Conservation (phyloP, 2,113 vertebrate species). For the Solea solea region DNA sequence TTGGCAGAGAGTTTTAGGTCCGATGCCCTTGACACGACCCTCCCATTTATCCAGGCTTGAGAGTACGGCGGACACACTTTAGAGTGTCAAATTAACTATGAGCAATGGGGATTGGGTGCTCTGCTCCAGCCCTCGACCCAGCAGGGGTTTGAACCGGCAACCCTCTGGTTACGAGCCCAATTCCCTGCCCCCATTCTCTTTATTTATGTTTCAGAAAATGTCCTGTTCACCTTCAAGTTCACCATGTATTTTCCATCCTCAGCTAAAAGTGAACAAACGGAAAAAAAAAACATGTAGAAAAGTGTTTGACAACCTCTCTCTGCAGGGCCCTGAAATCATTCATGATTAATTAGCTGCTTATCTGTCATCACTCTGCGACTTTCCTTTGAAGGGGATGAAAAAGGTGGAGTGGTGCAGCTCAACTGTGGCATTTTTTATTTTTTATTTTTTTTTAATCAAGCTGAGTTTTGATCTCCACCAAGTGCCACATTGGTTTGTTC, state of each 20-base stretch:
- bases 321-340: slow-evolving; percentile 78
- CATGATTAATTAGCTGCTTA: slow-evolving; percentile 73
- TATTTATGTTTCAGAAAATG: slow-evolving; percentile 71
- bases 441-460: slow-evolving; percentile 16
- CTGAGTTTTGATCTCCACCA: slow-evolving; percentile 33
- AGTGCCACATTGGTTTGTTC: neutral
- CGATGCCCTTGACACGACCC: no score
- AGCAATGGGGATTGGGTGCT: no score
- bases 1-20: no score
- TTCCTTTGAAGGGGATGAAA: slow-evolving; percentile 43
- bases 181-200: slow-evolving; percentile 36
- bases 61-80: no score
- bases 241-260: slow-evolving; percentile 49
- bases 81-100: no score
- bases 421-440: slow-evolving; percentile 24
- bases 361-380: slow-evolving; percentile 60
- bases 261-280: slow-evolving; percentile 80
- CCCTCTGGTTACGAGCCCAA: no score
- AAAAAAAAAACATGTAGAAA: slow-evolving; percentile 45
- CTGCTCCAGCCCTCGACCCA: no score
- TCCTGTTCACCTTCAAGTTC: slow-evolving; percentile 81
- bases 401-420: slow-evolving; percentile 38
- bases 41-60: no score
- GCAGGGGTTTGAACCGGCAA: no score
- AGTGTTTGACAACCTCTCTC: slow-evolving; percentile 56